Percentiles rank a stretch among this genome's conserved stretches.
Conservation (phyloP, 2,888 invertebrate species). For the Agapostemon virescens region DNA sequence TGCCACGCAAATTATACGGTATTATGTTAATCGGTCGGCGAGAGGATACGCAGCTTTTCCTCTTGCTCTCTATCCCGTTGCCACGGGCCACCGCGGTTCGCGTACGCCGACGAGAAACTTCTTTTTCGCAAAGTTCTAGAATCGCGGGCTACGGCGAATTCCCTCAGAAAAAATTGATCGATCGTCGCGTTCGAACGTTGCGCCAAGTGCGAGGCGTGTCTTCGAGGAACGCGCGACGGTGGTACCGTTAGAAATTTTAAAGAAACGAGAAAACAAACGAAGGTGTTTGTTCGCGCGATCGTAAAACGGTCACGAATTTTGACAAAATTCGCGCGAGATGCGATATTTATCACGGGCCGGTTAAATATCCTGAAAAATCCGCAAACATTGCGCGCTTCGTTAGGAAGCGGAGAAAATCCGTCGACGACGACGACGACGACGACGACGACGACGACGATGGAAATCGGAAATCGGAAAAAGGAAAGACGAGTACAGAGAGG, state of each 20-base stretch:
- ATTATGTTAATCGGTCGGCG: slow-evolving; percentile 41
- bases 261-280: too few relatives aligned
- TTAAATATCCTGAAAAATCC: slow-evolving; percentile 4
- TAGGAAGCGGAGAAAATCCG: neutral
- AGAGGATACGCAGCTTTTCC: slow-evolving; percentile 26
- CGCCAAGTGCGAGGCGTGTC: too few relatives aligned
- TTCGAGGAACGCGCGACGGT: too few relatives aligned
- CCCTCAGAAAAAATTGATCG: neutral
- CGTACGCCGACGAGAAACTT: slow-evolving; percentile 24
- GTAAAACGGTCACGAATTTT: neutral
- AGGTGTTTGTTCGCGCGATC: neutral
- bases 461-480: too few relatives aligned
- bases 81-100: neutral
- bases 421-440: neutral
- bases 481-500: neutral
- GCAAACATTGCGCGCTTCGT: slow-evolving; percentile 11
- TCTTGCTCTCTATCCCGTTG: neutral
- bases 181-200: neutral
- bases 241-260: too few relatives aligned
- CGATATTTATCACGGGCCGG: neutral
- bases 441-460: too few relatives aligned
- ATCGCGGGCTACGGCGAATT: neutral
- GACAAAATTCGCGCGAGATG: neutral
- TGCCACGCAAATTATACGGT: slow-evolving; percentile 41
- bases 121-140: slow-evolving; percentile 23